Evolutionary conservation across 2,797 vertebrate species (phyloP).

Genomic region (Onychomys torridus): DNA sequence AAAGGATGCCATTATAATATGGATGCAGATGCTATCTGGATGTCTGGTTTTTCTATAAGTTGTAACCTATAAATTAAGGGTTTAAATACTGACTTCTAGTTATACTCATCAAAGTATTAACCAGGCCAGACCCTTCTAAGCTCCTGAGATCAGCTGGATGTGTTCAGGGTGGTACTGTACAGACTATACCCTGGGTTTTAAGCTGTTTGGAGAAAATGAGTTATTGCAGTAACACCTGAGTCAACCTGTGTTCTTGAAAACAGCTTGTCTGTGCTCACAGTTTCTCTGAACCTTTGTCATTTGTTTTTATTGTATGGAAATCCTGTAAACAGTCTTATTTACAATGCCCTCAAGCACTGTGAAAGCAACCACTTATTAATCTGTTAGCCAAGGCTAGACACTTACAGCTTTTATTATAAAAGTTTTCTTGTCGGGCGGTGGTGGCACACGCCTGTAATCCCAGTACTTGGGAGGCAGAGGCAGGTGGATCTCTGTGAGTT

Average conservation of each 20-base stretch:
- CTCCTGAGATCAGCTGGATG: neutral
- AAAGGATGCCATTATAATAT: neutral
- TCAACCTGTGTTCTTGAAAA: conserved; percentile 40
- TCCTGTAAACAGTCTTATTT: conserved; percentile 11
- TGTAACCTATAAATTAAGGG: conserved; percentile 18
- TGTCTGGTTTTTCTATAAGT: neutral
- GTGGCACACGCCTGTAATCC: no score
- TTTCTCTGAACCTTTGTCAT: conserved; percentile 7
- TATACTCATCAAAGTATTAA: neutral
- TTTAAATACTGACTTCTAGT: neutral
- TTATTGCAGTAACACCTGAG: neutral
- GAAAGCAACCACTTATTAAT: neutral
- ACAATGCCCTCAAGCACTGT: neutral
- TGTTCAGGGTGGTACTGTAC: no score
- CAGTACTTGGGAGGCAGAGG: no score
- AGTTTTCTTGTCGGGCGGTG: conserved; percentile 8
- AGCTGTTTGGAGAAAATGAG: conserved; percentile 29
- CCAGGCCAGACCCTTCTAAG: neutral
- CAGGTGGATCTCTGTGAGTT: no score
- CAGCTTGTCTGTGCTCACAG: neutral
- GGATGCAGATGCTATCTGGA: neutral
- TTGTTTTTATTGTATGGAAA: conserved; percentile 43
- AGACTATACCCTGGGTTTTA: neutral
- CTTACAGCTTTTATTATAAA: neutral
- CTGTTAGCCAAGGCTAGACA: neutral